phyloP scores from a whole-genome alignment of 92 coral and sea anemone genomes.

The Anthopleura xanthogrammica region DNA sequence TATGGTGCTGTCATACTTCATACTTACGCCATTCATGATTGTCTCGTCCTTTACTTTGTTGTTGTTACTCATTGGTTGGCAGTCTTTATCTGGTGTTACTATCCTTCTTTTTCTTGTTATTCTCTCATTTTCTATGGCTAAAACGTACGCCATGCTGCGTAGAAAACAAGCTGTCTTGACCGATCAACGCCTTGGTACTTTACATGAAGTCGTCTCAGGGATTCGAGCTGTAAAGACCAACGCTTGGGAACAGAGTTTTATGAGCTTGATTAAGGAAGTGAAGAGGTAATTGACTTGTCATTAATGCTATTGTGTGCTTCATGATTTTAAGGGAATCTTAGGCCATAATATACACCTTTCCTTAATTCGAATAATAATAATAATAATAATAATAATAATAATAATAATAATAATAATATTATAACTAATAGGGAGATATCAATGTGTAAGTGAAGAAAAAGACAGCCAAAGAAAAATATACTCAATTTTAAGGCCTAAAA shows the following conservation, averaged over 20 bases:
- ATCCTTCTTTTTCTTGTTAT: not conserved
- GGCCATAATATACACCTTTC: too few relatives aligned
- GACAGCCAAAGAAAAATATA: too few relatives aligned
- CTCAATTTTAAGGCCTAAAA: too few relatives aligned
- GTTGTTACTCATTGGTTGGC: constrained; percentile 7
- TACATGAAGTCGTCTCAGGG: constrained; percentile 10
- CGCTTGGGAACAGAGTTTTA: not conserved
- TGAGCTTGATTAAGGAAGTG: not conserved
- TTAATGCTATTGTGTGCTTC: too few relatives aligned
- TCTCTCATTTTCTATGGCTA: not conserved
- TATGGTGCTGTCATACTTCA: not conserved
- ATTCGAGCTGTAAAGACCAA: constrained; percentile 13
- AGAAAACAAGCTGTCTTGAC: not conserved
- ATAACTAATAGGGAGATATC: too few relatives aligned
- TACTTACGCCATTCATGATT: not conserved
- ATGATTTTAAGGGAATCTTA: too few relatives aligned
- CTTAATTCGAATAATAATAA: too few relatives aligned
- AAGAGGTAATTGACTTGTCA: not conserved
- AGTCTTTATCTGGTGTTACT: not conserved
- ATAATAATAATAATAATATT: too few relatives aligned
- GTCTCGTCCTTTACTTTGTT: not conserved
- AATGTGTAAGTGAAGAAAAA: too few relatives aligned
- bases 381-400: too few relatives aligned
- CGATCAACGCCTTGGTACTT: constrained; percentile 8
- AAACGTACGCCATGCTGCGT: not conserved